Percentiles rank a stretch among this genome's conserved stretches.
Conservation (phyloP, 2,888 invertebrate species). For the Polietes domitor region DNA sequence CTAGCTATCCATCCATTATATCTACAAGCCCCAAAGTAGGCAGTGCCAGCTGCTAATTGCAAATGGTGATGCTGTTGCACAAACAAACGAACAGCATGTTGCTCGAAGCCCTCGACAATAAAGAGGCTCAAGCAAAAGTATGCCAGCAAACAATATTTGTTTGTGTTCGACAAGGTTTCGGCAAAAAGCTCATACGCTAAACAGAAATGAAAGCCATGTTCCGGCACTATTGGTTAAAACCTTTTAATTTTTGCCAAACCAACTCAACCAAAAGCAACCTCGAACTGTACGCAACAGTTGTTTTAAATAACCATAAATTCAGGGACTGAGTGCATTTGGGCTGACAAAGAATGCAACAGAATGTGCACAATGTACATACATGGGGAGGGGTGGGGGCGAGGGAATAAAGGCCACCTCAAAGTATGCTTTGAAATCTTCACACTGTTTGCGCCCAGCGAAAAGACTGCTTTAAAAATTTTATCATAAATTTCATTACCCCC, state of each 20-base stretch:
- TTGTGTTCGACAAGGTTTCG: slow-evolving; percentile 42
- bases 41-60: slow-evolving; percentile 40
- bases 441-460: not conserved
- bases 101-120: not conserved
- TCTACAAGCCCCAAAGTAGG: slow-evolving; percentile 42
- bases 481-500: slow-evolving; percentile 17
- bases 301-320: slow-evolving; percentile 55
- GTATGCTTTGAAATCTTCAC: slow-evolving; percentile 6
- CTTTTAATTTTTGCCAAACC: slow-evolving; percentile 17
- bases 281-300: slow-evolving; percentile 63
- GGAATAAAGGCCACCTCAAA: not conserved
- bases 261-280: slow-evolving; percentile 26
- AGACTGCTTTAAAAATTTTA: slow-evolving; percentile 11
- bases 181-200: slow-evolving; percentile 11
- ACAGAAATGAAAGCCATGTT: slow-evolving; percentile 15
- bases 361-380: not conserved
- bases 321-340: slow-evolving; percentile 28
- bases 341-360: not conserved
- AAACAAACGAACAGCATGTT: slow-evolving; percentile 20
- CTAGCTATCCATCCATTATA: not conserved
- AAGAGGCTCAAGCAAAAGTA: slow-evolving; percentile 31
- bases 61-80: slow-evolving; percentile 21
- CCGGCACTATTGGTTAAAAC: slow-evolving; percentile 34
- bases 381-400: not conserved
- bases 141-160: slow-evolving; percentile 59